Conservation (phyloP, 2,888 invertebrate species). For the Brassicogethes aeneus region DNA sequence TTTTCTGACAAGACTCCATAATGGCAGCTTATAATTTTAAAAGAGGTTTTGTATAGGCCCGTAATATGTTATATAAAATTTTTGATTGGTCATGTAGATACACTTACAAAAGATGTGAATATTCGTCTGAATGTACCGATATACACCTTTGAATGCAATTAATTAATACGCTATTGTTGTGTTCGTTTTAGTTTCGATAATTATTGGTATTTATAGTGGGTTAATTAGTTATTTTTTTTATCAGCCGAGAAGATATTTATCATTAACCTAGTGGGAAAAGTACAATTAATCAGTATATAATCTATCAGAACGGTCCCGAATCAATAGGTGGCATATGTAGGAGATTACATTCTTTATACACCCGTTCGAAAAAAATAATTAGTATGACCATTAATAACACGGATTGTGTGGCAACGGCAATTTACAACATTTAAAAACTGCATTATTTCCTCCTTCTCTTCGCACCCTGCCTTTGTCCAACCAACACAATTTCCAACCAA, state of each 20-base stretch:
- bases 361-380: background rate
- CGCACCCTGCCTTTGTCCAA: no score
- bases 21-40: conserved; percentile 1
- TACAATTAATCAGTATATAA: conserved; percentile 1
- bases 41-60: background rate
- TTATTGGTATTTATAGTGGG: background rate
- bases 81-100: background rate
- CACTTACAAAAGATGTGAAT: background rate
- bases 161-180: conserved; percentile 1
- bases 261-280: background rate
- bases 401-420: background rate
- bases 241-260: background rate
- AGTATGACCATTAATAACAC: background rate
- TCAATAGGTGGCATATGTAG: conserved; percentile 1
- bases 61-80: background rate
- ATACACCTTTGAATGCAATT: background rate
- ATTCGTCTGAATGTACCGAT: background rate
- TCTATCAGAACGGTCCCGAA: background rate
- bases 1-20: background rate
- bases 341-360: background rate
- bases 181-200: background rate
- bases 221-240: conserved; percentile 1
- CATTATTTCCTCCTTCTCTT: no score
- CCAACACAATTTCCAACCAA: no score
- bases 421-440: background rate